Evolutionary conservation across 1,140 invertebrate genomes (phyloP).

Genomic region (Drosophila murphyi): DNA sequence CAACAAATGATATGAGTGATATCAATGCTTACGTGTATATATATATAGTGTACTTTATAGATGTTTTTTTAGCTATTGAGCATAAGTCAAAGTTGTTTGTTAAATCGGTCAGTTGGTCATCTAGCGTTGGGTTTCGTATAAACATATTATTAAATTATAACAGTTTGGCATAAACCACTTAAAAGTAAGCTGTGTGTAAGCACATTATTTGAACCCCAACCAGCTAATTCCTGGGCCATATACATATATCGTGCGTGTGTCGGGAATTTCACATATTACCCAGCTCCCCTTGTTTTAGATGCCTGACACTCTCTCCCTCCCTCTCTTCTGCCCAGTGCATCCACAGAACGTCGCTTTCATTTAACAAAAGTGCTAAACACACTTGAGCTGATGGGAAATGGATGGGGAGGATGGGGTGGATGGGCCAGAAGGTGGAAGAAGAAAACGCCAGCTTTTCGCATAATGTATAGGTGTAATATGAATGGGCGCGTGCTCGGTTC

Average conservation of each 20-base stretch:
- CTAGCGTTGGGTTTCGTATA: conserved; percentile 45
- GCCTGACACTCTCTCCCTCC: neutral
- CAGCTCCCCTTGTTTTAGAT: conserved; percentile 8
- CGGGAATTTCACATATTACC: conserved; percentile 44
- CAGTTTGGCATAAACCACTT: neutral
- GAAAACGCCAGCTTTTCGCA: conserved; percentile 39
- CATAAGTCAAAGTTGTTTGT: conserved; percentile 18
- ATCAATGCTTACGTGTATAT: conserved; percentile 5
- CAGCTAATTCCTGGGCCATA: neutral
- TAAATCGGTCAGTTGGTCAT: conserved; percentile 65
- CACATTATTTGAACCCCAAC: neutral
- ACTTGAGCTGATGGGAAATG: neutral
- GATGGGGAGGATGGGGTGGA: neutral
- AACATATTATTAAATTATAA: neutral
- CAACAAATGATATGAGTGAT: conserved; percentile 12
- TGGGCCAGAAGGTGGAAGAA: conserved; percentile 10
- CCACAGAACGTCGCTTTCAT: conserved; percentile 45
- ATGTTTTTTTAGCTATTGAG: neutral
- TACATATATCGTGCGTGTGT: conserved; percentile 33
- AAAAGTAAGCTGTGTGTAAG: neutral
- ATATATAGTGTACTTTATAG: too few relatives aligned
- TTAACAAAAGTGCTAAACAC: conserved; percentile 61
- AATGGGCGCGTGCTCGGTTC: conserved; percentile 27
- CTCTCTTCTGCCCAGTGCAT: neutral
- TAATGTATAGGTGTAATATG: conserved; percentile 30